phyloP scores from a whole-genome alignment of 2,797 vertebrate genomes.

The Spondyliosoma cantharus region DNA sequence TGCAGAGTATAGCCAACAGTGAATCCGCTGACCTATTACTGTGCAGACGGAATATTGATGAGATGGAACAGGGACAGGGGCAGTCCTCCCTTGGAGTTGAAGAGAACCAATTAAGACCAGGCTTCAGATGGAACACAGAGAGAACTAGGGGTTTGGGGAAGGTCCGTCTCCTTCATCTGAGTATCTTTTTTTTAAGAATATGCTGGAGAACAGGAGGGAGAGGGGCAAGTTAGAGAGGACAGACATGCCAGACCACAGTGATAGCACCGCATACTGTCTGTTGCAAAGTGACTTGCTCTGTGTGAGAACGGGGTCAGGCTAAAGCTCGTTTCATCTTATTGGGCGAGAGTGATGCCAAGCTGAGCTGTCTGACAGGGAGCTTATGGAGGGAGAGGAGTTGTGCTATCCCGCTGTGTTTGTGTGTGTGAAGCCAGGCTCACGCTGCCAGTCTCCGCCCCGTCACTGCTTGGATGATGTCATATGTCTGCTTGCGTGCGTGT shows the following conservation, averaged over 20 bases:
- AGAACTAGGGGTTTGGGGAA: neutral
- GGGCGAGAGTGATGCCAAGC: conserved; percentile 57
- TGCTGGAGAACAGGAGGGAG: neutral
- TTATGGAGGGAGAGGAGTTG: conserved; percentile 51
- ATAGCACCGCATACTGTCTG: neutral
- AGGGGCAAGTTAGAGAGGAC: neutral
- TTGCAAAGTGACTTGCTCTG: conserved; percentile 46
- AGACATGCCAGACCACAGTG: neutral
- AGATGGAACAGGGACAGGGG: conserved; percentile 25
- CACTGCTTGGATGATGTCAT: conserved; percentile 73
- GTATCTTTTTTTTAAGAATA: neutral
- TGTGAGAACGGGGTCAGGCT: conserved; percentile 61
- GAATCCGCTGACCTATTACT: conserved; percentile 27
- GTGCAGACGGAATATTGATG: conserved; percentile 46
- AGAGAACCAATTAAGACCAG: conserved; percentile 38
- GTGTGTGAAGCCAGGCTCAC: conserved; percentile 60
- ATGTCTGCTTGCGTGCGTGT: conserved; percentile 31
- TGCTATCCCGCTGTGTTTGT: conserved; percentile 28
- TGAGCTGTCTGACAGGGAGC: conserved; percentile 70
- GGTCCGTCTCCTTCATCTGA: neutral
- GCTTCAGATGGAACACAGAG: neutral
- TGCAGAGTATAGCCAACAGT: neutral
- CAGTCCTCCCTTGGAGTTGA: conserved; percentile 1
- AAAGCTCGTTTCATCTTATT: conserved; percentile 54
- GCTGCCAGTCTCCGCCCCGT: conserved; percentile 74